phyloP scores from a whole-genome alignment of 2,888 invertebrate species.

The Agelastica alni region DNA sequence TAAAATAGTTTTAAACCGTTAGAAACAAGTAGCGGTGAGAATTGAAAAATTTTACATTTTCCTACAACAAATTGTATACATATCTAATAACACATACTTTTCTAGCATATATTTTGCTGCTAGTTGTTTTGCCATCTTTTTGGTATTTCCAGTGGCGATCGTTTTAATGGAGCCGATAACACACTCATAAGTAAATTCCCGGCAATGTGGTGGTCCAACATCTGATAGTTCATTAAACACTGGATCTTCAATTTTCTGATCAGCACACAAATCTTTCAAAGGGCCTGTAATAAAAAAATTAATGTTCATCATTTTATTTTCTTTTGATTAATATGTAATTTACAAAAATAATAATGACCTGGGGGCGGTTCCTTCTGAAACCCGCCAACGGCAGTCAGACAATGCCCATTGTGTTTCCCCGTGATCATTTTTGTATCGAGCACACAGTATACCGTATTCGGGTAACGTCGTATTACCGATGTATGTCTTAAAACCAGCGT shows the following conservation, averaged over 20 bases:
- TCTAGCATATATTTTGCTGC: conserved; percentile 60
- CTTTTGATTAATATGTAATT: background rate
- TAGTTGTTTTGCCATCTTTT: conserved; percentile 68
- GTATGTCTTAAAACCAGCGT: too few relatives aligned
- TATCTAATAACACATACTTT: conserved; percentile 36
- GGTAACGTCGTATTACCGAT: too few relatives aligned
- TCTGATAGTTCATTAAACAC: conserved; percentile 63
- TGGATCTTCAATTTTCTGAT: conserved; percentile 59
- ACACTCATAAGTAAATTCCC: conserved; percentile 66
- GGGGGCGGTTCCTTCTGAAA: too few relatives aligned
- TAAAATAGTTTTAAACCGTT: too few relatives aligned
- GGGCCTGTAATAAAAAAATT: conserved; percentile 6
- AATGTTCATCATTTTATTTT: too few relatives aligned
- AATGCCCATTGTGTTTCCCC: too few relatives aligned
- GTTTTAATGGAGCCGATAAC: conserved; percentile 61
- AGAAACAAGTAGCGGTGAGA: too few relatives aligned
- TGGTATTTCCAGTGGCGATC: conserved; percentile 63
- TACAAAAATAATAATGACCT: background rate
- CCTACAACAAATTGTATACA: too few relatives aligned
- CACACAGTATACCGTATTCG: too few relatives aligned
- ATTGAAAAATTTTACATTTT: too few relatives aligned
- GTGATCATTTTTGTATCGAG: too few relatives aligned
- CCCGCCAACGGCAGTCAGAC: too few relatives aligned
- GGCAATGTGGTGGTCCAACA: conserved; percentile 69
- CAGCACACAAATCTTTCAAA: conserved; percentile 56